Percentiles rank a stretch among this genome's conserved stretches.
Conservation (phyloP, 1,140 invertebrate species). For the Telenomus remus region DNA sequence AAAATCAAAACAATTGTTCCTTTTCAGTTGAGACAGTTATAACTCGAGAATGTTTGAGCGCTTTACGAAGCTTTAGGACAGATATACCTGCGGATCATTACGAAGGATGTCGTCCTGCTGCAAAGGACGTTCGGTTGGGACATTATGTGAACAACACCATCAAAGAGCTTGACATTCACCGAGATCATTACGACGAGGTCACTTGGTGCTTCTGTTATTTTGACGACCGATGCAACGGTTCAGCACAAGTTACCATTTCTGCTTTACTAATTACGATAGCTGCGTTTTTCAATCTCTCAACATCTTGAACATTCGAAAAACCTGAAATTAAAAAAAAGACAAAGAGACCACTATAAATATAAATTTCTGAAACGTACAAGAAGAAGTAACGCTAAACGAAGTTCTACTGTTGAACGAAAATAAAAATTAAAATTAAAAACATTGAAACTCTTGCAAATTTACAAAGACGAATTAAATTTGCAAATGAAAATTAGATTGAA, state of each 20-base stretch:
- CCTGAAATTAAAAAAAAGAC: not conserved
- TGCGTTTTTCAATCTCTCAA: conserved; percentile 45
- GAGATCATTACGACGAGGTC: conserved; percentile 88
- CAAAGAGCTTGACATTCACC: conserved; percentile 88
- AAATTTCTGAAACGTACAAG: too few species aligned
- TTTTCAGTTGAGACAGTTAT: conserved; percentile 83
- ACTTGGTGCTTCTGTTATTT: conserved; percentile 94
- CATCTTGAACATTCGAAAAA: conserved; percentile 14
- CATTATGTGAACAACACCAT: conserved; percentile 93
- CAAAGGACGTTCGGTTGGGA: conserved; percentile 85
- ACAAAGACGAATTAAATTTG: not conserved
- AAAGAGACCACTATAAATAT: too few species aligned
- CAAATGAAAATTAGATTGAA: not conserved
- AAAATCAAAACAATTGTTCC: too few species aligned
- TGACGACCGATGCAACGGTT: conserved; percentile 89
- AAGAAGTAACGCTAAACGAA: too few species aligned
- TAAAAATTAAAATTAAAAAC: too few species aligned
- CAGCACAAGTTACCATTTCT: conserved; percentile 59
- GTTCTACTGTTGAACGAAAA: too few species aligned
- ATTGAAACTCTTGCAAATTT: too few species aligned
- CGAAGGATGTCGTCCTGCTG: conserved; percentile 89
- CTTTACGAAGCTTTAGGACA: conserved; percentile 83
- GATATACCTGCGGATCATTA: conserved; percentile 95
- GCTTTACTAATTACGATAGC: conserved; percentile 36
- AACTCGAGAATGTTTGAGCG: conserved; percentile 90